Conservation (phyloP, 2,113 vertebrate genomes). For the Clarias magur region DNA sequence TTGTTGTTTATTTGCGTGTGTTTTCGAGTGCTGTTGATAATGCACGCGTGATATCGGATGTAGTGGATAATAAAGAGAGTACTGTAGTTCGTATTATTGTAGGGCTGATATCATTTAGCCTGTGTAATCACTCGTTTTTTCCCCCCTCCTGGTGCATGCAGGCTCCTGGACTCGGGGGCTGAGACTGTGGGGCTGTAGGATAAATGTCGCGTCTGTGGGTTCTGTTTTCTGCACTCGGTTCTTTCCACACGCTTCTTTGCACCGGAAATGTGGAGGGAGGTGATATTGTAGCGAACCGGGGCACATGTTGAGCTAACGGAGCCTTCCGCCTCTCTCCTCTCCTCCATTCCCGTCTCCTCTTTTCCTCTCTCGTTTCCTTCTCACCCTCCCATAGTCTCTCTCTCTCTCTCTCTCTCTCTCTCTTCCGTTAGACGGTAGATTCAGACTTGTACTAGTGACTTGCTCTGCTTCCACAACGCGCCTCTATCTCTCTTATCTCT, state of each 20-base stretch:
- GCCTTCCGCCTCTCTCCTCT: conserved; percentile 56
- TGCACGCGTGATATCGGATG: not conserved
- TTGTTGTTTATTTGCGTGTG: not conserved
- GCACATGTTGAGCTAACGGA: conserved; percentile 76
- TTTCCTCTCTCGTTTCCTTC: conserved; percentile 47
- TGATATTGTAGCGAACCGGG: conserved; percentile 65
- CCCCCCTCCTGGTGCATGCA: no score
- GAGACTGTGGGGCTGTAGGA: not conserved
- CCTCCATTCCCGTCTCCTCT: conserved; percentile 54
- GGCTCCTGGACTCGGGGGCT: not conserved
- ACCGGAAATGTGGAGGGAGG: not conserved
- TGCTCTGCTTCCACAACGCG: conserved; percentile 36
- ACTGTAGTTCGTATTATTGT: not conserved
- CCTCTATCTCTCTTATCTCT: not conserved
- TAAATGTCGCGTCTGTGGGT: not conserved
- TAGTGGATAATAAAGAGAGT: not conserved
- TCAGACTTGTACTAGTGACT: conserved; percentile 1
- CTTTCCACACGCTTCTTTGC: not conserved
- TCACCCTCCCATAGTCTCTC: conserved; percentile 46
- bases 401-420: conserved; percentile 16
- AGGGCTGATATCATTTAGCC: not conserved
- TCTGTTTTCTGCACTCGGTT: not conserved
- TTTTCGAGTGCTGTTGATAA: not conserved
- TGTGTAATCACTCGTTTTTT: not conserved
- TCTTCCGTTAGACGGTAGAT: not conserved